Evolutionary conservation across 2,888 invertebrate genomes (phyloP), one percentile per base, ranked within the genome.

Genomic region (Minunthozetes semirufus): DNA sequence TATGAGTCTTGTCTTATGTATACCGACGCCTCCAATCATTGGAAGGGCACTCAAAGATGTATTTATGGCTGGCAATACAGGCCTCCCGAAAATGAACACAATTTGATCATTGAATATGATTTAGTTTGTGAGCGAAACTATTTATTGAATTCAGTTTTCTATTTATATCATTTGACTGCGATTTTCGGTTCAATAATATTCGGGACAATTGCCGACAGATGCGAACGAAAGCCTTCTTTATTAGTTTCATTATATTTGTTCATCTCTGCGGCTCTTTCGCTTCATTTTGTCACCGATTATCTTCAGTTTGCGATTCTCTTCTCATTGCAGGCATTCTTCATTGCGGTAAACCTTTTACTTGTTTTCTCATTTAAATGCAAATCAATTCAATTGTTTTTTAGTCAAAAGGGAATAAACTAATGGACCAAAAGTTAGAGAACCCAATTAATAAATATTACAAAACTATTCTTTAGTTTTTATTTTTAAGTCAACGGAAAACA

Each of bases 81-180:
- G 1, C 73, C 74, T 11, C 61, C 72, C 46, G 76, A 77, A 72
- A 76, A 72, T 74, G 76, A 48, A 76, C 74, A 72, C 29, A 74
- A 76, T 50, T 38, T 75, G 11, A 38, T 76, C 66, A 76, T 75
- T 8, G 73, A 79, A 76, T 79, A 77, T 76, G 76, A 78, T 29
- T 73, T 79, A 5, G 79, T 79, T 17, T 79, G 79, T 56, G 78
- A 79, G 19, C 72, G 76, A 25, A 75, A 76, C 59, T 77, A 78
- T 15, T 59, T 77, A 22, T 75, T 75, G 9, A 76, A 73, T 0
- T 53, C 77, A 38, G 56, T 79, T 17, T 78, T 77, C 8, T 78
- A 78, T 75, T 42, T 75, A 15, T 56, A 72, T 25, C 46, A 75
- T 25, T 72, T 77, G 17, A 70, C 76, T n/a, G 73, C 77, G 0